Percentiles rank a stretch among this genome's conserved stretches.
These are phyloP conservation scores for Amorpha juglandis DNA, from an alignment of 2,888 invertebrate genomes.

Conservation along the genomic window DNA sequence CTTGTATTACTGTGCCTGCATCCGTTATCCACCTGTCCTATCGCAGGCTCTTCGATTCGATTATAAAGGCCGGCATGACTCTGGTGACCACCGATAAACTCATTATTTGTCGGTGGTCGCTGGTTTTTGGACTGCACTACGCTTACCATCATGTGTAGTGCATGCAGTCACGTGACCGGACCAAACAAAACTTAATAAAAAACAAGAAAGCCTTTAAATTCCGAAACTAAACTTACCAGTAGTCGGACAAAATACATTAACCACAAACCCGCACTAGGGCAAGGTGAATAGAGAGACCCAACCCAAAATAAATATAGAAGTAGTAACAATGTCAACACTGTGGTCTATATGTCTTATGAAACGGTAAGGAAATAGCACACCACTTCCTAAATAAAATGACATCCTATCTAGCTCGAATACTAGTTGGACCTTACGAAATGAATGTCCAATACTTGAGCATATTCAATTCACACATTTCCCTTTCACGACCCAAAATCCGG, in stretches of 20 bases:
- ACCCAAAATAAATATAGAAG: neutral
- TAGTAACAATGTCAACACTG: neutral
- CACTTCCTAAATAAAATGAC: neutral
- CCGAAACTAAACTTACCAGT: neutral
- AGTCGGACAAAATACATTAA: neutral
- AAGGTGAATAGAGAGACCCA: neutral
- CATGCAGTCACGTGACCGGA: too few relatives aligned
- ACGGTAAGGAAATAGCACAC: neutral
- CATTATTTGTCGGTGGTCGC: too few relatives aligned
- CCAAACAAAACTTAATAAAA: too few relatives aligned
- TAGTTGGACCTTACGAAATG: neutral
- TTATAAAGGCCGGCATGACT: too few relatives aligned
- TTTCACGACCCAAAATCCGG: conserved; percentile 27
- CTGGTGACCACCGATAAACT: too few relatives aligned
- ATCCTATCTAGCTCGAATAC: neutral
- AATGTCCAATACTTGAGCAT: conserved; percentile 5
- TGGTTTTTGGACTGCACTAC: too few relatives aligned
- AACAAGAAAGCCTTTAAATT: neutral
- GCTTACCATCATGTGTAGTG: too few relatives aligned
- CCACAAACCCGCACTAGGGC: neutral
- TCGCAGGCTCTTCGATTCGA: too few relatives aligned
- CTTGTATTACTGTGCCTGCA: too few relatives aligned
- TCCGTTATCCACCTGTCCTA: too few relatives aligned
- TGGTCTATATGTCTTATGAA: neutral
- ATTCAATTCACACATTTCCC: conserved; percentile 22